Evolutionary conservation across 2,888 invertebrate genomes (phyloP).

Genomic region (Gisinianus flammeolus): DNA sequence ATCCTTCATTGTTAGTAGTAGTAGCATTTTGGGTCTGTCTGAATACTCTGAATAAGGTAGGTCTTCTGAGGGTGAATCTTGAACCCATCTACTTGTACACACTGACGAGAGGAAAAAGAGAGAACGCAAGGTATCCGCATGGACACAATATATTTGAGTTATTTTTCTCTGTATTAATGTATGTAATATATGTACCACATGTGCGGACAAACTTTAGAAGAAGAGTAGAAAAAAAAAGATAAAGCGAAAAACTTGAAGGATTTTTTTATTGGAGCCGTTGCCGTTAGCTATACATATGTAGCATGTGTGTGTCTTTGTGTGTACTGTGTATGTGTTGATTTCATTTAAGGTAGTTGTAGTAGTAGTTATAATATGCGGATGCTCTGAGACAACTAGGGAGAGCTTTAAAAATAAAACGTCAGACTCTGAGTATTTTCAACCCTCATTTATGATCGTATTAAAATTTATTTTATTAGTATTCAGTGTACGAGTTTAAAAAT

Average conservation of each 20-base stretch:
- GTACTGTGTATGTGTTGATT: no score
- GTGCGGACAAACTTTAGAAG: neutral
- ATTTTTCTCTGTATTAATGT: neutral
- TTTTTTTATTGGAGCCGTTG: neutral
- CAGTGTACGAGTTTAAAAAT: constrained; percentile 25
- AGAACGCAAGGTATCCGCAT: no score
- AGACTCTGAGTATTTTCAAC: constrained; percentile 2
- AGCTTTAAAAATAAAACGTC: constrained; percentile 13
- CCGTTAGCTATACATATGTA: neutral
- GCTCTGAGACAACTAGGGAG: neutral
- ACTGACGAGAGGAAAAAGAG: no score
- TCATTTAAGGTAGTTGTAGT: neutral
- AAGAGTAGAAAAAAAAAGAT: neutral
- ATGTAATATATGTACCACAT: neutral
- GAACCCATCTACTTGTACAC: no score
- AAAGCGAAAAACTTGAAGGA: neutral
- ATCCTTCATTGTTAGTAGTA: neutral
- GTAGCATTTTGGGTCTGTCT: no score
- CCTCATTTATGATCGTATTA: constrained; percentile 17
- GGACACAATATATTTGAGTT: neutral
- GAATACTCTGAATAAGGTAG: no score
- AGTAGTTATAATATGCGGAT: neutral
- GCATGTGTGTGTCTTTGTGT: no score
- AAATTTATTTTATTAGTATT: constrained; percentile 35
- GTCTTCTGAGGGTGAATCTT: neutral